Conservation (phyloP, 64 coral and sea anemone genomes). For the Dendronephthya gigantea region DNA sequence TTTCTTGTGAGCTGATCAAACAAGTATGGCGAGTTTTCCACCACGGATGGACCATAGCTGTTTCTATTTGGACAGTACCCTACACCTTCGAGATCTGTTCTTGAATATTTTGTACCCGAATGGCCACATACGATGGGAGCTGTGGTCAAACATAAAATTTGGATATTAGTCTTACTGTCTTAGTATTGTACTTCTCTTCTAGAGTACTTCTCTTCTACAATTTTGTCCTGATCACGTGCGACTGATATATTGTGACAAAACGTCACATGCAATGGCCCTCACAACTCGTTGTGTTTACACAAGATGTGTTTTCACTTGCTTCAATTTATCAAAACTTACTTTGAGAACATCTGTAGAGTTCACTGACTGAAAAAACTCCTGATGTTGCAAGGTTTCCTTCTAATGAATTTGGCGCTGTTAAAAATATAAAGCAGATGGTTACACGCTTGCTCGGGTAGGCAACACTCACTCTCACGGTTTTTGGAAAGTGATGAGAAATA, state of each 20-base stretch:
- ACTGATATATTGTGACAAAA: no score
- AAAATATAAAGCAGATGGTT: background rate
- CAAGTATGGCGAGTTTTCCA: conserved; percentile 1
- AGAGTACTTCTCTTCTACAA: no score
- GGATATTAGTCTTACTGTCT: no score
- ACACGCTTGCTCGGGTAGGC: background rate
- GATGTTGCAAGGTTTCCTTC: conserved; percentile 4
- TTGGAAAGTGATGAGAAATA: background rate
- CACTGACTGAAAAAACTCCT: background rate
- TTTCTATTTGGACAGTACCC: background rate
- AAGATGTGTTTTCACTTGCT: no score
- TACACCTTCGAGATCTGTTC: background rate
- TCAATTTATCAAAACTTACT: background rate
- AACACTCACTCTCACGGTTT: background rate
- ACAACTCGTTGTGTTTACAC: no score
- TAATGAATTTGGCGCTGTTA: background rate
- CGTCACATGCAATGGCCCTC: no score
- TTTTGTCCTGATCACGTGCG: no score
- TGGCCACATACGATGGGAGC: background rate
- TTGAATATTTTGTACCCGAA: background rate
- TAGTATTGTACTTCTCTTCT: no score
- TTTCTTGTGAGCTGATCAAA: conserved; percentile 10
- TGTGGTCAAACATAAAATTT: background rate
- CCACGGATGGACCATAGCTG: background rate
- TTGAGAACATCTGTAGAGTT: conserved; percentile 18